Evolutionary conservation across 2,797 vertebrate species (phyloP).

Genomic region (Natrix natrix): DNA sequence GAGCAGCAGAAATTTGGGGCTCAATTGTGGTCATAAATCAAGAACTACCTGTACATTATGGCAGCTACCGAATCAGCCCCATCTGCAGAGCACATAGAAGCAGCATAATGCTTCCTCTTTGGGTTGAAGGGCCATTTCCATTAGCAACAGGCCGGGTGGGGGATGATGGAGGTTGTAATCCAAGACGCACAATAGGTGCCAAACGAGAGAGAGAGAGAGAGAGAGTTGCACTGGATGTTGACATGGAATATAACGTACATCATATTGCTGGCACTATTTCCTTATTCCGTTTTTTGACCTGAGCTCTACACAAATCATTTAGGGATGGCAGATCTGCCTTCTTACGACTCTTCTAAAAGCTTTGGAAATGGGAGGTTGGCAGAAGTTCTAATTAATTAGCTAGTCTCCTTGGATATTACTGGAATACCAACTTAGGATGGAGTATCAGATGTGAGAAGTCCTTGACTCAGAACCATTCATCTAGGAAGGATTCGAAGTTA

Average conservation of each 20-base stretch:
- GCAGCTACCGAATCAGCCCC: not conserved
- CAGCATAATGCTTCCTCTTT: not conserved
- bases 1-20: not conserved
- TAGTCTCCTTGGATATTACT: not conserved
- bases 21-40: not conserved
- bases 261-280: not conserved
- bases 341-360: not conserved
- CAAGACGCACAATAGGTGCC: not conserved
- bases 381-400: not conserved
- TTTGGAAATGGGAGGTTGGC: not conserved
- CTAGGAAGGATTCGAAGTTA: not conserved
- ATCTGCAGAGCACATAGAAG: not conserved
- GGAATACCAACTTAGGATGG: not conserved
- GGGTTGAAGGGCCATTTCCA: not conserved
- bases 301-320: not conserved
- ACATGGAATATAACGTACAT: not conserved
- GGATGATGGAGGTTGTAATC: not conserved
- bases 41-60: not conserved
- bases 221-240: not conserved
- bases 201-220: too few relatives aligned
- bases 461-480: not conserved
- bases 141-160: not conserved
- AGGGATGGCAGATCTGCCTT: not conserved
- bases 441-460: not conserved
- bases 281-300: not conserved